Base-by-base conservation (phyloP, 2,888 invertebrate species). In the Philhelius pedissequus region DNA sequence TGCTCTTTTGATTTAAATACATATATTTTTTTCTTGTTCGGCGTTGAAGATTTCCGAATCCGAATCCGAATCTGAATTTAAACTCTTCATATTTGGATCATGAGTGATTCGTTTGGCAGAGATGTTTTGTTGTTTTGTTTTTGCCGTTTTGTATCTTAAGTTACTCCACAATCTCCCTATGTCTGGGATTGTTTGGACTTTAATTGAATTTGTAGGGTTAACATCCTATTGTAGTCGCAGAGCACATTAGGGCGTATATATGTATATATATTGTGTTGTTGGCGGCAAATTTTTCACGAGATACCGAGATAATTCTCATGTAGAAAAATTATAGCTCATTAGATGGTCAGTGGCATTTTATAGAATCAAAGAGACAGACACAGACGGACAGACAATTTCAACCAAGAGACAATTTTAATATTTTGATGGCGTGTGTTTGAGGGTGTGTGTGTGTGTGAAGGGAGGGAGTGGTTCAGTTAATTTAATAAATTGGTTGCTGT, bases 181-280 rank as follows among this genome's bases (percentile, higher is more conserved):
- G 84, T 66, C 70, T 84, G 83, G 64, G 83, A 75, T 79, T 60
- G 84, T 64, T 64, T 64, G 84, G 84, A 71, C 75, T 84, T 84
- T 84, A 84, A 84, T 84, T 84, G 84, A 84, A 84, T 84, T 71
- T 84, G 84, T 84, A 84, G 84, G 84, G 84, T 84, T 84, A 84
- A 84, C 84, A 84, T 84, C 84, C 84, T 80, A 84, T 84, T 75
- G 80, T 71, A 71, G 83, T 71, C 80, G 60, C 60, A 60, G 52
- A 56, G 71, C 68, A 43, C 62, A 62, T 62, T 52, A 54, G 70
- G 77, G 70, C 62, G 32, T 54, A 52, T 11, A 20, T 7, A 4
- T 15, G 9, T 18, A 11, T 54, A 6, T 3, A 15, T n/a, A 22
- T 20, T 25, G 69, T 54, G 52, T 58, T 45, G 68, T 58, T 76